Base-by-base conservation (phyloP, 2,888 invertebrate genomes). In the Bibio marci region DNA sequence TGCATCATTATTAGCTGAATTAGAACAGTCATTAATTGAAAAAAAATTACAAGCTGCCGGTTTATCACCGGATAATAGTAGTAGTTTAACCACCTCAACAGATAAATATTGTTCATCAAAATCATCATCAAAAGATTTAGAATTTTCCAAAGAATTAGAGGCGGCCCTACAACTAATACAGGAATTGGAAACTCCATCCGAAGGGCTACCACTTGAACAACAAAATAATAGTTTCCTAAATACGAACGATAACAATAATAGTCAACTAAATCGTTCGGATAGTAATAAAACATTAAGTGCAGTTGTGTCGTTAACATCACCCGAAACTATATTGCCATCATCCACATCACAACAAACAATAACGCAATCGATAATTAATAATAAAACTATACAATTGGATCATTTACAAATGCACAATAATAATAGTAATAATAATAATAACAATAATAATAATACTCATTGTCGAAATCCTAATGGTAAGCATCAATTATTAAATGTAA, bases 151-250 rank as follows among this genome's bases (percentile, higher is more conserved):
- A 46, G 65, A 66, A 47, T 49, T 65, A 38, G 65, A 65, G 46
- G 66, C 65, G 3, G 66, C 64, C 4, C 49, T 65, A 25, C 64
- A 66, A 46, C 48, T 65, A 30, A 65, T 66, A 38, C 66, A 65
- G 48, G 65, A 66, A 47, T 48, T 66, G 43, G 66, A 65, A 47
- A 64, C 64, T 48, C 66, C 66, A 33, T 40, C 40, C 2, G 40
- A 40, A 12, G 37, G 37, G 13, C 33, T 28, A 19, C 14, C 22
- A 8, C 36, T n/a, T 32, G 25, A 15, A 12, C 11, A 22, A 17
- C 30, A 30, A 22, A 22, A 22, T 22, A 4, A 6, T 22, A 22
- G 8, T 4, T 22, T 22, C 22, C 4, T 22, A 28, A 28, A 28
- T n/a, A 28, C 28, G 4, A n/a, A 28, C 10, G 28, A 28, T 12